Evolutionary conservation across 2,797 vertebrate species (phyloP).

Genomic region (Enteromius mattozi): DNA sequence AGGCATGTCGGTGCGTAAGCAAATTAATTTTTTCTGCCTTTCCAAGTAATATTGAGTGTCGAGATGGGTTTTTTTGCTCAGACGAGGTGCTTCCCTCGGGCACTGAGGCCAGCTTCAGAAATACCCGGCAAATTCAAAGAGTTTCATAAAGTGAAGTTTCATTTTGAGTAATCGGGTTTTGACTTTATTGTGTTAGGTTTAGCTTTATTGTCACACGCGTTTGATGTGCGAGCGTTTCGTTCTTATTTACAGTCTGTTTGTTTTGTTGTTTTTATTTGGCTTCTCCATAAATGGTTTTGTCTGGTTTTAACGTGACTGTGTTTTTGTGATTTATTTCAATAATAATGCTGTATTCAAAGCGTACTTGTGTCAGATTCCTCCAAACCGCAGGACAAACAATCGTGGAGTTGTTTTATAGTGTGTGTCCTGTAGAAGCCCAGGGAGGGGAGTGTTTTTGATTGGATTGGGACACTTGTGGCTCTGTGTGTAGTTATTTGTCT

Average conservation of each 20-base stretch:
- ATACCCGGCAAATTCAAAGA: slow-evolving; percentile 8
- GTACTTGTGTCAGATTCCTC: slow-evolving; percentile 11
- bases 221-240: slow-evolving; percentile 33
- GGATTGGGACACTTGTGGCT: slow-evolving; percentile 46
- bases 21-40: not conserved
- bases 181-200: not conserved
- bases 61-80: slow-evolving; percentile 39
- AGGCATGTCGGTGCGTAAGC: not conserved
- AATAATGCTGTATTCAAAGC: not conserved
- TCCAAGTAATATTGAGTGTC: slow-evolving; percentile 40
- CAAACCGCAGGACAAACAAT: slow-evolving; percentile 15
- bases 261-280: slow-evolving; percentile 1
- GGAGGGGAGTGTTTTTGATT: slow-evolving; percentile 39
- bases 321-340: not conserved
- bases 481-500: slow-evolving; percentile 39
- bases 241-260: slow-evolving; percentile 32
- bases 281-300: not conserved
- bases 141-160: slow-evolving; percentile 53
- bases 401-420: slow-evolving; percentile 36
- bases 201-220: not conserved
- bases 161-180: slow-evolving; percentile 52
- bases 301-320: not conserved
- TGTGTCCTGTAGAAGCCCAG: not conserved
- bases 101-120: slow-evolving; percentile 5
- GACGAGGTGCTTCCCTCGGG: slow-evolving; percentile 61